Evolutionary conservation across 2,113 vertebrate species (phyloP).

Genomic region (Prunella himalayana): DNA sequence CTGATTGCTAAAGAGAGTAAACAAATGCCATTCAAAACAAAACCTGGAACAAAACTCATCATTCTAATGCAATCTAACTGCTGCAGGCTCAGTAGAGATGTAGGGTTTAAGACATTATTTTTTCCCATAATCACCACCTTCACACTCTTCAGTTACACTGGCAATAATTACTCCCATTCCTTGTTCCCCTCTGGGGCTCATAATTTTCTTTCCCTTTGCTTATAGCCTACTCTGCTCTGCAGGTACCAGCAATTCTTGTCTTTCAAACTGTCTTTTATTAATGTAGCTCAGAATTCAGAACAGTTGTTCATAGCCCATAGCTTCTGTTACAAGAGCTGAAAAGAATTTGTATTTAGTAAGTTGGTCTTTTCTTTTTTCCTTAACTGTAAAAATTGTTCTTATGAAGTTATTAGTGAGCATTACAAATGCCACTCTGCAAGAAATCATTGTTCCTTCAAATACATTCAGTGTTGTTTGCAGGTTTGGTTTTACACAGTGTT

Average conservation of each 20-base stretch:
- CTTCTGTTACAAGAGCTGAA: neutral
- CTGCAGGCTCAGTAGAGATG: neutral
- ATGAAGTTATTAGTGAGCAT: neutral
- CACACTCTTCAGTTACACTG: neutral
- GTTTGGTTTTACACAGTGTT: neutral
- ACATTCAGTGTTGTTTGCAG: neutral
- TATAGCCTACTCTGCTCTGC: neutral
- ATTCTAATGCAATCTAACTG: neutral
- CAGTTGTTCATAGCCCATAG: neutral
- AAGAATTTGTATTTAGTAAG: neutral
- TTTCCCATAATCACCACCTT: neutral
- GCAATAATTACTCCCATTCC: neutral
- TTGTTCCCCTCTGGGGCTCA: neutral
- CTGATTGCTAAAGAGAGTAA: neutral
- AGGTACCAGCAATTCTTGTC: conserved; percentile 1
- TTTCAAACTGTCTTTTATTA: neutral
- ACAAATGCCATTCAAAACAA: neutral
- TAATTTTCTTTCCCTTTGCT: neutral
- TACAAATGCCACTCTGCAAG: neutral
- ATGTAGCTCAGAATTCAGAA: neutral
- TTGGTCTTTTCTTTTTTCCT: neutral
- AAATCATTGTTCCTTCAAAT: neutral
- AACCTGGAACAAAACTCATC: neutral
- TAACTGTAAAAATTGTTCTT: neutral
- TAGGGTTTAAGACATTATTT: neutral